A percentile compares a stretch with the other conserved stretches of the same genome.
Evolutionary conservation across 2,797 vertebrate genomes (phyloP).

Genomic region (Melanotaenia pygmaea): DNA sequence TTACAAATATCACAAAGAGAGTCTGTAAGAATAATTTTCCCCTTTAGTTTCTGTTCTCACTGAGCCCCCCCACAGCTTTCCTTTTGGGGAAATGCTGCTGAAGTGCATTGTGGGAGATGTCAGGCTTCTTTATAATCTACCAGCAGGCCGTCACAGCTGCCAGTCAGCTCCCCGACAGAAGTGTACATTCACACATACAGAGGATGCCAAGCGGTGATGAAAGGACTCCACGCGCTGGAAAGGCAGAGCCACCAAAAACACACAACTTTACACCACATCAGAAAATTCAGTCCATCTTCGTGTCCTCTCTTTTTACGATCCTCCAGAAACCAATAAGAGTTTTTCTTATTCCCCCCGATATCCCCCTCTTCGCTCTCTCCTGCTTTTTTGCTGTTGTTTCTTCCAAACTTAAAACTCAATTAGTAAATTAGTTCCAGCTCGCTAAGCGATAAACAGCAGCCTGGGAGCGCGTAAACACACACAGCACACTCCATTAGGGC

Average conservation of each 20-base stretch:
- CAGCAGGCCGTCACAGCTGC: constrained; percentile 93
- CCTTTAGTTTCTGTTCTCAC: not conserved
- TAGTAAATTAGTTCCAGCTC: constrained; percentile 87
- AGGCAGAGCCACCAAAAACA: constrained; percentile 22
- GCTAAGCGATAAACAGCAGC: constrained; percentile 84
- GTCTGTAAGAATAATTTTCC: constrained; percentile 10
- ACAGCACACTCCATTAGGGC: constrained; percentile 81
- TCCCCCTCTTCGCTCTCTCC: constrained; percentile 38
- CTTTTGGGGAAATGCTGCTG: constrained; percentile 79
- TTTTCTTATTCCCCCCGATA: constrained; percentile 30
- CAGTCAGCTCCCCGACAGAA: constrained; percentile 74
- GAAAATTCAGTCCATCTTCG: constrained; percentile 15
- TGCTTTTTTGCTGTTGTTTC: constrained; percentile 53
- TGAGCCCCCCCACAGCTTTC: constrained; percentile 19
- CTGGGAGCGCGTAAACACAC: constrained; percentile 82
- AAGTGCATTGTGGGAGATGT: constrained; percentile 93
- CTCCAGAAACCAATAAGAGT: constrained; percentile 32
- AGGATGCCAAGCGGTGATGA: constrained; percentile 49
- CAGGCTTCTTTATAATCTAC: constrained; percentile 96
- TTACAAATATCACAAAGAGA: not conserved
- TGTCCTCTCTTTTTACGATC: constrained; percentile 11
- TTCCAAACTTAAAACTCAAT: constrained; percentile 84
- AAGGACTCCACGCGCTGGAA: constrained; percentile 36
- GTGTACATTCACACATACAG: constrained; percentile 35
- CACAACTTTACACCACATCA: constrained; percentile 10